Base-by-base conservation (phyloP, 2,888 invertebrate genomes). In the Kryphioiulus occultus region DNA sequence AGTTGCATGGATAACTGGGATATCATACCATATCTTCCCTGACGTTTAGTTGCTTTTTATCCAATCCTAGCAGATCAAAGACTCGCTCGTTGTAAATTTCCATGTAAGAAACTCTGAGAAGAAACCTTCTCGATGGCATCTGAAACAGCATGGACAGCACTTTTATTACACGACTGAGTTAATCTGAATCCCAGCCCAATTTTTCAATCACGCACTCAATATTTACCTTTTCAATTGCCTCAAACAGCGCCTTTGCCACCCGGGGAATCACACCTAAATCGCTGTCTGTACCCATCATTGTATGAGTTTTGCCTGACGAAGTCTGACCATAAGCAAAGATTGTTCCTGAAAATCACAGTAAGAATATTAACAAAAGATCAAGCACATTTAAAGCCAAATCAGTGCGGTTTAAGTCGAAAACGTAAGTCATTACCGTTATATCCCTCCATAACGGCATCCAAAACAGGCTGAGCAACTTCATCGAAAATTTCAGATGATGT, bases 241-340 rank as follows among this genome's bases (percentile, higher is more conserved):
- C 89, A 90, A 92, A 92, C 22, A 92, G 91, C 26, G 91, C 91
- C 12, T 94, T 92, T 0, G 97, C 94, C 0, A 96, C 94, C 59
- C 95, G 91, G 0, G 94, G 94, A 90, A 97, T 95, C 12, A 98
- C 94, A 0, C 98, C 98, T 0, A 94, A 95, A 68, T 95, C 94
- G 0, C 92, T 90, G 0, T 93, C 92, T 47, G 94, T 94, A 0
- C 98, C 98, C 91, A 95, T 94, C 95, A 97, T 96, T 0, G 96
- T 96, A 90, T 95, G 95, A 0, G 97, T 97, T 92, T 97, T 97
- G 0, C 93, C 98, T 0, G 97, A 97, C 0, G 96, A 96, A 5
- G 97, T 97, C 92, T 97, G 97, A 10, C 97, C 97, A 91, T 98
- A 98, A 0, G 97, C 97, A 92, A 98, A 96, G 89, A 98, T 95